Evolutionary conservation across 30 jellyfish, hydroid and myxozoan genomes (phyloP).

Genomic region (Turritopsis rubra): DNA sequence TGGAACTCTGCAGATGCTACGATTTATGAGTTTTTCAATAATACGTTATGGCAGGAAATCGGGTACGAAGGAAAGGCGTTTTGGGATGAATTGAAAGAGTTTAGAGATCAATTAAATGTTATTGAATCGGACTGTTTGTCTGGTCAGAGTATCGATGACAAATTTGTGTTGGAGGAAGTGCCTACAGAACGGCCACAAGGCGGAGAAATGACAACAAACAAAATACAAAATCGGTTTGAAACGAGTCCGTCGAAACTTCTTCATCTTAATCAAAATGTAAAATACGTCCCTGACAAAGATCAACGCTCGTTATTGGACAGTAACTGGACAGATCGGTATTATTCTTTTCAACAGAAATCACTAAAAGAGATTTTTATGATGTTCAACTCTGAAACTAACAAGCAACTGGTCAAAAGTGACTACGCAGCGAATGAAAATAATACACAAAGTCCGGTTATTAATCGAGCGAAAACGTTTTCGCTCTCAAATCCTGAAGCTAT

Average conservation of each 20-base stretch:
- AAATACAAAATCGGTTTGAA: not conserved
- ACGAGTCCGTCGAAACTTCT: slow-evolving; percentile 8
- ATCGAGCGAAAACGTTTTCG: not conserved
- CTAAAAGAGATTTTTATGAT: not conserved
- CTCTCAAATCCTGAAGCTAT: not conserved
- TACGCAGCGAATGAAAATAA: not conserved
- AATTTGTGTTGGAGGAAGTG: slow-evolving; percentile 43
- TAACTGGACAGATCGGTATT: not conserved
- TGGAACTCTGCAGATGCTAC: slow-evolving; percentile 90
- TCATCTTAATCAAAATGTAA: not conserved
- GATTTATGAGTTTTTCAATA: slow-evolving; percentile 64
- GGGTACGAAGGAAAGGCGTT: slow-evolving; percentile 80
- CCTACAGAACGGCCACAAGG: slow-evolving; percentile 1
- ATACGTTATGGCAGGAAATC: slow-evolving; percentile 86
- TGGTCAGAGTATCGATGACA: slow-evolving; percentile 21
- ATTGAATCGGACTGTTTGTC: slow-evolving; percentile 72
- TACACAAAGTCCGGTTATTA: not conserved
- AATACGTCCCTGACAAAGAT: not conserved
- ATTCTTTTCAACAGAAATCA: not conserved
- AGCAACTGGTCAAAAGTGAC: not conserved
- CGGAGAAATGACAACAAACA: not conserved
- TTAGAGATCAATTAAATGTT: slow-evolving; percentile 29
- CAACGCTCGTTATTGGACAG: not conserved
- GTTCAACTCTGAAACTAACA: not conserved
- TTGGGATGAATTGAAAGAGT: slow-evolving; percentile 74